These are phyloP conservation scores for Ptychochromis oligacanthus DNA, from an alignment of 2,113 vertebrate genomes.

Conservation along the genomic window DNA sequence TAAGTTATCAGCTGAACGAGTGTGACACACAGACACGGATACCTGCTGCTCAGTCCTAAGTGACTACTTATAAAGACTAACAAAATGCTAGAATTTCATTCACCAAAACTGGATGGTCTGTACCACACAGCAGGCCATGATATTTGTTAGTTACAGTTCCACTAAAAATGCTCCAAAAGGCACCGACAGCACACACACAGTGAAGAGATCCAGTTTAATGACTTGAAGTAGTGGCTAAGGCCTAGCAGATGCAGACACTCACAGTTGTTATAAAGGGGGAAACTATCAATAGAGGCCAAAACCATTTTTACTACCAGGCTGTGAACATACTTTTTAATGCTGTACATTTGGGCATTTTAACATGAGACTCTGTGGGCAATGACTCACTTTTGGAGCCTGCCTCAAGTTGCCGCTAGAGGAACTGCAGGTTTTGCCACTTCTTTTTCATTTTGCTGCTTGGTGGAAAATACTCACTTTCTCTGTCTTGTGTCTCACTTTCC, in stretches of 20 bases:
- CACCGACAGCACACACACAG: not conserved
- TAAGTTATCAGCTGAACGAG: too few relatives aligned
- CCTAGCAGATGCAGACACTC: not conserved
- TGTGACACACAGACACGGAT: too few relatives aligned
- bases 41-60: too few relatives aligned
- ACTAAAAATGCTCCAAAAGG: not conserved
- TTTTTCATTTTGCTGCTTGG: too few relatives aligned
- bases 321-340: not conserved
- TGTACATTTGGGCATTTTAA: not conserved
- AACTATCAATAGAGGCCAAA: not conserved
- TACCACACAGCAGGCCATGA: not conserved
- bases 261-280: not conserved
- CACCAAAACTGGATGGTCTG: too few relatives aligned
- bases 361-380: not conserved
- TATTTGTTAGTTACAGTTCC: not conserved
- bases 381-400: not conserved
- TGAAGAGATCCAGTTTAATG: not conserved
- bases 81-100: too few relatives aligned
- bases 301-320: not conserved
- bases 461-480: constrained; percentile 84
- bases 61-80: too few relatives aligned
- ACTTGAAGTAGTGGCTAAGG: not conserved
- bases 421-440: not conserved
- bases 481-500: constrained; percentile 83
- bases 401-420: not conserved